Evolutionary conservation across 2,797 vertebrate species (phyloP).

Genomic region (Erpetoichthys calabaricus): DNA sequence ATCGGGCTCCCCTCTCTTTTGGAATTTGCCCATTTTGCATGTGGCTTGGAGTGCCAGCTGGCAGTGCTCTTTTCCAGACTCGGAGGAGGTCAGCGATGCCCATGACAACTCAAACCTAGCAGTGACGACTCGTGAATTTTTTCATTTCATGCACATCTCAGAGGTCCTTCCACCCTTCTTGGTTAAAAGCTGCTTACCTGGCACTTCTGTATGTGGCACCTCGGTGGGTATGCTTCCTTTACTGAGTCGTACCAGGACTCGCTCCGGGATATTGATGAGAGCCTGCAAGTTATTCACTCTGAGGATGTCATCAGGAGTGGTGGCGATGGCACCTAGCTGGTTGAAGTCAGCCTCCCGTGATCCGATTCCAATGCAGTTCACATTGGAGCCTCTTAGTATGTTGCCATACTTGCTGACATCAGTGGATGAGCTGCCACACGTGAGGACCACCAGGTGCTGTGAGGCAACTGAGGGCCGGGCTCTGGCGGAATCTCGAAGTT

Average conservation of each 20-base stretch:
- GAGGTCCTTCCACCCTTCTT: no score
- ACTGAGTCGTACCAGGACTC: no score
- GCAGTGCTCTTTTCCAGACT: no score
- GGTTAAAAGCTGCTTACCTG: conserved; percentile 32
- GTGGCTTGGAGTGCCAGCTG: no score
- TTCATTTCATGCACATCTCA: no score
- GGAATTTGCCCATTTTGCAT: no score
- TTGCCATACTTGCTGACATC: conserved; percentile 52
- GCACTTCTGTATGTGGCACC: not conserved
- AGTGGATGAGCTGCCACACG: conserved; percentile 66
- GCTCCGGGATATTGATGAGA: conserved; percentile 42
- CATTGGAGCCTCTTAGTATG: conserved; percentile 39
- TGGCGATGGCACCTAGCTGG: conserved; percentile 62
- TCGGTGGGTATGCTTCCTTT: not conserved
- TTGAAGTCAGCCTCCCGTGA: conserved; percentile 42
- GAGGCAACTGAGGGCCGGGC: conserved; percentile 67
- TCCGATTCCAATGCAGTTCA: conserved; percentile 70
- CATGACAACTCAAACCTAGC: no score
- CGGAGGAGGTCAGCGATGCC: no score
- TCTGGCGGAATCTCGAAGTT: conserved; percentile 64
- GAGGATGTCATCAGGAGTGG: conserved; percentile 42
- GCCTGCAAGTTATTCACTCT: conserved; percentile 54
- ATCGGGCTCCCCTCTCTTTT: no score
- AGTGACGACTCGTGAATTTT: no score
- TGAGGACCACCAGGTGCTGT: conserved; percentile 83